Conservation (phyloP, 1,140 invertebrate genomes). For the Druon quercuslanigerum region DNA sequence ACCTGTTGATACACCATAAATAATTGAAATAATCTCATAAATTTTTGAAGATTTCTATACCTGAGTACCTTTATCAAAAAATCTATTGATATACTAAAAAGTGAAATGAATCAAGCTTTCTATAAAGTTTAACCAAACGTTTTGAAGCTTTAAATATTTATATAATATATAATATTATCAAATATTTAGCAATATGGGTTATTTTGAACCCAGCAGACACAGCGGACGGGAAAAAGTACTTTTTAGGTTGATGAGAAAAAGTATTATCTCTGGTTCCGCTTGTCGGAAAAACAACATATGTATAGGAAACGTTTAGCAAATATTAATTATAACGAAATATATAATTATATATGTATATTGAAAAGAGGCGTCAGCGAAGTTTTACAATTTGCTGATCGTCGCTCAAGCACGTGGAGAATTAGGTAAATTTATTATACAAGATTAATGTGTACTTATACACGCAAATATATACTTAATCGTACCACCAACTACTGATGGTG, state of each 20-base stretch:
- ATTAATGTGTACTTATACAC: slow-evolving; percentile 62
- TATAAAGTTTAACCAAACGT: background rate
- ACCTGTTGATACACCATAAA: background rate
- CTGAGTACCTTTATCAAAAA: background rate
- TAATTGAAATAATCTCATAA: background rate
- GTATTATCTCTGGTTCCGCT: slow-evolving; percentile 4
- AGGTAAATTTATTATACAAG: slow-evolving; percentile 41
- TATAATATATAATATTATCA: background rate
- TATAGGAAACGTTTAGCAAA: slow-evolving; percentile 26
- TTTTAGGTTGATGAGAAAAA: slow-evolving; percentile 14
- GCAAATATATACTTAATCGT: slow-evolving; percentile 50
- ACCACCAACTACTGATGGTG: slow-evolving; percentile 39
- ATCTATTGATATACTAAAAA: too few species aligned
- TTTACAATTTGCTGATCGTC: slow-evolving; percentile 35
- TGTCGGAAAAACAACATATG: slow-evolving; percentile 23
- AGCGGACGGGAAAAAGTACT: background rate
- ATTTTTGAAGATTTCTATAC: background rate
- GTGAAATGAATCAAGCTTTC: background rate
- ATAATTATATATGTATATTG: slow-evolving; percentile 44
- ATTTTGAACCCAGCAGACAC: background rate
- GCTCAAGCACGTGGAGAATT: slow-evolving; percentile 35
- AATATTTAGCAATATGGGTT: background rate
- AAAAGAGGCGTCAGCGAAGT: slow-evolving; percentile 1
- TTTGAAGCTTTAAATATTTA: slow-evolving; percentile 17
- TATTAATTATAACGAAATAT: slow-evolving; percentile 33